Conservation (phyloP, 2,797 vertebrate species). For the Rachycentron canadum region DNA sequence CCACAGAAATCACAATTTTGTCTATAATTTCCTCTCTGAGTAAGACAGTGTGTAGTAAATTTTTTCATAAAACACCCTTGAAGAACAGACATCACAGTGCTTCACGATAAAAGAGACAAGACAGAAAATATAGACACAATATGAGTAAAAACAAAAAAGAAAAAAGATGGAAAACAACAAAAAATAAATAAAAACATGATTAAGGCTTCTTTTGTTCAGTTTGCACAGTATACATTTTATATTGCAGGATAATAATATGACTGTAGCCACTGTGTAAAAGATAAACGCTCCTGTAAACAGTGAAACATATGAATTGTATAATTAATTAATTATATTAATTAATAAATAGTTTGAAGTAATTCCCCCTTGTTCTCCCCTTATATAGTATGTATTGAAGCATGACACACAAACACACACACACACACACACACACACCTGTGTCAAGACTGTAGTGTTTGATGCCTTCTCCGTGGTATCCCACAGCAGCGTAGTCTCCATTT, state of each 20-base stretch:
- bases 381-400: too few relatives aligned
- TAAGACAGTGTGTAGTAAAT: not conserved
- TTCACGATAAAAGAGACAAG: not conserved
- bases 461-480: slow-evolving; percentile 87
- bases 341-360: too few relatives aligned
- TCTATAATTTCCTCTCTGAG: not conserved
- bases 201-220: not conserved
- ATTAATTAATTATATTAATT: too few relatives aligned
- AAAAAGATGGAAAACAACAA: too few relatives aligned
- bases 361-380: not conserved
- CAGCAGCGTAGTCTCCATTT: slow-evolving; percentile 75
- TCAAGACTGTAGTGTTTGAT: slow-evolving; percentile 83
- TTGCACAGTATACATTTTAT: too few relatives aligned
- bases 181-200: too few relatives aligned
- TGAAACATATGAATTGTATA: too few relatives aligned
- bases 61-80: not conserved
- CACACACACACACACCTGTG: slow-evolving; percentile 72
- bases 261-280: not conserved
- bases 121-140: not conserved
- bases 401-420: too few relatives aligned
- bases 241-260: too few relatives aligned
- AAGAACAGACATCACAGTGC: too few relatives aligned
- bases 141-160: not conserved
- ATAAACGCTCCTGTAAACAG: not conserved
- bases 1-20: too few relatives aligned